A percentile compares a stretch with the other conserved stretches of the same genome.
phyloP scores from a whole-genome alignment of 2,888 invertebrate species.

The Autographa gamma region DNA sequence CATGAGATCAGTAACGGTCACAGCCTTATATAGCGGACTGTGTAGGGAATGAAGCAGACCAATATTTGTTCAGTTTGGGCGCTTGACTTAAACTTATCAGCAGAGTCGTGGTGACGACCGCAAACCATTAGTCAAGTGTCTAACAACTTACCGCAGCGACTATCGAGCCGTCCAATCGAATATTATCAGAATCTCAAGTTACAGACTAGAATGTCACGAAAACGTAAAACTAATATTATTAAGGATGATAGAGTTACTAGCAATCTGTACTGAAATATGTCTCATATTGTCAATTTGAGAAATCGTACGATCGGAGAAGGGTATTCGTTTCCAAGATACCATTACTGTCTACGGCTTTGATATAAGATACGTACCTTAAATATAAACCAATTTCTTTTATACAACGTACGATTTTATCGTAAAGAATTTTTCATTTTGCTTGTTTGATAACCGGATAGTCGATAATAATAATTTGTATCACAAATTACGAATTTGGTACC shows the following conservation, averaged over 20 bases:
- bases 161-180: neutral
- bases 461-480: neutral
- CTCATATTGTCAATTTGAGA: slow-evolving; percentile 53
- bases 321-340: slow-evolving; percentile 18
- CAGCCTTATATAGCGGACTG: neutral
- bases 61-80: neutral
- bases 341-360: slow-evolving; percentile 45
- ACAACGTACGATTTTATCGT: slow-evolving; percentile 23
- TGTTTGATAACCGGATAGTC: neutral
- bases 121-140: slow-evolving; percentile 1
- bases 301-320: slow-evolving; percentile 22
- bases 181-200: neutral
- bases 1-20: neutral
- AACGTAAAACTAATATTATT: slow-evolving; percentile 15
- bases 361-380: slow-evolving; percentile 46
- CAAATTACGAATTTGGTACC: neutral
- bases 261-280: slow-evolving; percentile 34
- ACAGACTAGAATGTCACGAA: neutral
- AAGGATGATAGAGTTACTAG: slow-evolving; percentile 47
- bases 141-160: neutral
- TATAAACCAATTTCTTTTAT: slow-evolving; percentile 43
- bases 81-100: neutral
- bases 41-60: neutral
- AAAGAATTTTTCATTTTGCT: slow-evolving; percentile 39
- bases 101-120: neutral